Evolutionary conservation across 2,888 invertebrate species (phyloP).

Genomic region (Silvanus unidentatus): DNA sequence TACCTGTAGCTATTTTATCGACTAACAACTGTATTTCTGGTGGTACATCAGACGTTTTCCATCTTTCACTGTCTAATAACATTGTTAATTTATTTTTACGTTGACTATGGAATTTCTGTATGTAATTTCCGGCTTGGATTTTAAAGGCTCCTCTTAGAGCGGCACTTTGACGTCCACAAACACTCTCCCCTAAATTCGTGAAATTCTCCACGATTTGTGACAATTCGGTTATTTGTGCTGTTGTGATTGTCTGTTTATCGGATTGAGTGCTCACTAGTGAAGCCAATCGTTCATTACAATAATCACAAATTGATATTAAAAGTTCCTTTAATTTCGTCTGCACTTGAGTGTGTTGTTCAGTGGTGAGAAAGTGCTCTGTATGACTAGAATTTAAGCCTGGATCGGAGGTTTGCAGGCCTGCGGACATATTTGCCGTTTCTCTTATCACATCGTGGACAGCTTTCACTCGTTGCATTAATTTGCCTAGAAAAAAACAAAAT

Average conservation of each 20-base stretch:
- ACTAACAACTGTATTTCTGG: constrained; percentile 82
- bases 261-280: constrained; percentile 77
- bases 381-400: constrained; percentile 40
- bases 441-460: constrained; percentile 70
- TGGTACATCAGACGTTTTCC: constrained; percentile 91
- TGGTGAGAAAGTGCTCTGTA: constrained; percentile 63
- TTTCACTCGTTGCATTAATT: constrained; percentile 68
- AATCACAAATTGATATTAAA: constrained; percentile 78
- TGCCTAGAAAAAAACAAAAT: constrained; percentile 31
- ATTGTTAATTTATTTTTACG: constrained; percentile 77
- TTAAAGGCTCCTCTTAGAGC: constrained; percentile 77
- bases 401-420: constrained; percentile 44
- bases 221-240: constrained; percentile 70
- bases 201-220: constrained; percentile 74
- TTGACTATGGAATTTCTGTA: constrained; percentile 85
- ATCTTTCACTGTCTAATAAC: constrained; percentile 83
- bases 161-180: constrained; percentile 68
- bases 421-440: constrained; percentile 64
- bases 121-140: constrained; percentile 84
- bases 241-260: constrained; percentile 66
- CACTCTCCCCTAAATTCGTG: constrained; percentile 65
- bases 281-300: constrained; percentile 87
- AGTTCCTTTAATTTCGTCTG: constrained; percentile 69
- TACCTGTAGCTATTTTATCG: constrained; percentile 52
- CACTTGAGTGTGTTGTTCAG: constrained; percentile 64